These are phyloP conservation scores for Acrocephalus arundinaceus DNA, from an alignment of 2,113 vertebrate species.

Conservation along the genomic window DNA sequence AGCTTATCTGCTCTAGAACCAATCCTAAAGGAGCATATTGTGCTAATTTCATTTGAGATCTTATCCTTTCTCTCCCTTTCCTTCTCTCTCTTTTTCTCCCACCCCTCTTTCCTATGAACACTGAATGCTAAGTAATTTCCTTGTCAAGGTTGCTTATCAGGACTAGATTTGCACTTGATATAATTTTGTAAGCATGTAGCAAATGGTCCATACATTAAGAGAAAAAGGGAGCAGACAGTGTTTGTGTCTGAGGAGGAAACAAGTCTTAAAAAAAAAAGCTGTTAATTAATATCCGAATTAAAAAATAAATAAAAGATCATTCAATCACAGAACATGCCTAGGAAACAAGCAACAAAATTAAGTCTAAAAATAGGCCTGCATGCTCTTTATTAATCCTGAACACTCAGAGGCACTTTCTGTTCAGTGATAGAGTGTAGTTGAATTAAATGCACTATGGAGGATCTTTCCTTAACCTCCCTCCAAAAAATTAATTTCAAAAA, in stretches of 20 bases:
- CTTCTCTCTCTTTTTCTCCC: conserved; percentile 11
- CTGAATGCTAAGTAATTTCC: conserved; percentile 57
- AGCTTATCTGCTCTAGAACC: conserved; percentile 56
- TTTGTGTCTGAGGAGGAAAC: conserved; percentile 14
- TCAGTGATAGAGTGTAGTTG: background rate
- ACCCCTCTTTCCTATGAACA: conserved; percentile 20
- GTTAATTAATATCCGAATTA: conserved; percentile 41
- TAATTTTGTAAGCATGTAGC: conserved; percentile 49
- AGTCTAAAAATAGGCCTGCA: conserved; percentile 15
- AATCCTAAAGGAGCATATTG: conserved; percentile 42
- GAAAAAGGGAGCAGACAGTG: conserved; percentile 20
- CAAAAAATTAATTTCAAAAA: background rate
- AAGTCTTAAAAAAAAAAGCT: background rate
- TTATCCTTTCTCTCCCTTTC: conserved; percentile 31
- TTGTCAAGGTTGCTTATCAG: conserved; percentile 60
- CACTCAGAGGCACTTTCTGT: background rate
- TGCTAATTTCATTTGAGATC: conserved; percentile 44
- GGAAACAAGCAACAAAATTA: background rate
- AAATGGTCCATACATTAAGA: conserved; percentile 49
- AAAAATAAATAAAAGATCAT: conserved; percentile 24
- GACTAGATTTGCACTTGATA: conserved; percentile 63
- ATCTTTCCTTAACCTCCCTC: background rate
- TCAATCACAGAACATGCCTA: background rate
- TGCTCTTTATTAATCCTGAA: background rate
- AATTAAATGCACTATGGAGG: background rate